Percentiles rank a stretch among this genome's conserved stretches.
Evolutionary conservation across 1,140 invertebrate genomes (phyloP).

Genomic region (Helicorthomorpha holstii): DNA sequence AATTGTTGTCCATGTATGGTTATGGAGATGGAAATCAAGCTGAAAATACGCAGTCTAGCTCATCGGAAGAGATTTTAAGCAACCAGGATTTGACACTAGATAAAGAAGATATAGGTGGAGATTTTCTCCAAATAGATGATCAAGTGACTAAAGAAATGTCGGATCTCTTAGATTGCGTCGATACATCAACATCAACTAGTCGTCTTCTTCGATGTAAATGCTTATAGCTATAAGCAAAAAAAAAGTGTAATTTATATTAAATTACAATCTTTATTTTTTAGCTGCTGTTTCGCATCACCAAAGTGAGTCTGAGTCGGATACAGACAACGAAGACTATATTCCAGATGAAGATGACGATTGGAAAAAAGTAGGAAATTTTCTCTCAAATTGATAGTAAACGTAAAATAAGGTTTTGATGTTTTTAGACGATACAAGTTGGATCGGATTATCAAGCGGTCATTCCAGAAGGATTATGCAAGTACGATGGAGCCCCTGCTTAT

Average conservation of each 20-base stretch:
- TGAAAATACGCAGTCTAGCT: conserved; percentile 28
- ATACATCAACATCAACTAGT: conserved; percentile 17
- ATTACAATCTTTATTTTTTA: conserved; percentile 14
- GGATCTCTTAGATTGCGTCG: conserved; percentile 24
- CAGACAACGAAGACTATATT: conserved; percentile 32
- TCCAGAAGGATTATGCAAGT: conserved; percentile 73
- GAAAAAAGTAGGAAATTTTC: conserved; percentile 26
- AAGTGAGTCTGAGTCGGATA: conserved; percentile 39
- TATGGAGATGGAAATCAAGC: conserved; percentile 34
- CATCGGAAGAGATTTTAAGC: conserved; percentile 34
- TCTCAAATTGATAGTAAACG: conserved; percentile 4
- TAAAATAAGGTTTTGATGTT: conserved; percentile 6
- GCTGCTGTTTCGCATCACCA: conserved; percentile 39
- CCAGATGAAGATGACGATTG: conserved; percentile 28
- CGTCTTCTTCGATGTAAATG: conserved; percentile 31
- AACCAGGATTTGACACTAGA: conserved; percentile 32
- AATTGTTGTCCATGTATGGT: conserved; percentile 73
- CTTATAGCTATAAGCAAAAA: not conserved
- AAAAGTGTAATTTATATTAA: conserved; percentile 1
- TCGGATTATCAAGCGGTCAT: conserved; percentile 84
- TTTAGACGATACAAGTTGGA: conserved; percentile 82
- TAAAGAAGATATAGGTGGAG: conserved; percentile 28
- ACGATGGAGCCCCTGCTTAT: conserved; percentile 79
- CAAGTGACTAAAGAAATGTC: conserved; percentile 18
- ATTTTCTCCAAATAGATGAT: conserved; percentile 21